Base-by-base conservation (phyloP, 37 sponge, comb jelly and placozoan species). In the Hormiphora californensis region DNA sequence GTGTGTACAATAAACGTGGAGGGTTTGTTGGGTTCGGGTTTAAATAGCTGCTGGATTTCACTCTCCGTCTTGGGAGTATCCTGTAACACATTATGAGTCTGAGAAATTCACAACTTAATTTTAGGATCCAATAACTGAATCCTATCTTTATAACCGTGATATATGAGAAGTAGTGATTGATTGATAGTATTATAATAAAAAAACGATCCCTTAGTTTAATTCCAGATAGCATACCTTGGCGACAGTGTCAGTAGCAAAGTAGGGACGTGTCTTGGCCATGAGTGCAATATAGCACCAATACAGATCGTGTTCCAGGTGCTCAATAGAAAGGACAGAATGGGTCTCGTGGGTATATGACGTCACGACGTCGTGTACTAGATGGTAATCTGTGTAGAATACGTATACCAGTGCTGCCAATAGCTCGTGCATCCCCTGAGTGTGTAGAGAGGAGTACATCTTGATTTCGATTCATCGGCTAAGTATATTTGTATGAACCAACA, bases 341-440 rank as follows among this genome's bases (percentile, higher is more conserved):
- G n/a, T n/a, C n/a, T n/a, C n/a, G n/a, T 49, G 15, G 15, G 15
- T 49, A 49, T 49, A 57, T 15, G n/a, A 57, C 61, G 7, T 57
- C n/a, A 5, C 38, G 2, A 73, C 81, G 44, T 73, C 81, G 21
- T 73, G 7, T n/a, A 73, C 81, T 7, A 73, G 44, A 21, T n/a
- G 12, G 44, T 73, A 73, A n/a, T 73, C 81, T 4, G 40, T 73
- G 57, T 91, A 87, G 7, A 95, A 87, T 33, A 95, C 92, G 87
- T 93, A 94, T 11, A 97, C 65, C 0, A 97, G 88, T 0, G 95
- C 93, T 25, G 98, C 98, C 44, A 97, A 86, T 27, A 97, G 86
- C 87, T 97, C 98, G 67, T 97, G 98, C 93, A 97, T 94, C 0
- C 98, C 98, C 88, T 92, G 53, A 15, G 19, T n/a, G n/a, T n/a